phyloP scores from a whole-genome alignment of 1,140 invertebrate species.

The Solenopsis fugax region DNA sequence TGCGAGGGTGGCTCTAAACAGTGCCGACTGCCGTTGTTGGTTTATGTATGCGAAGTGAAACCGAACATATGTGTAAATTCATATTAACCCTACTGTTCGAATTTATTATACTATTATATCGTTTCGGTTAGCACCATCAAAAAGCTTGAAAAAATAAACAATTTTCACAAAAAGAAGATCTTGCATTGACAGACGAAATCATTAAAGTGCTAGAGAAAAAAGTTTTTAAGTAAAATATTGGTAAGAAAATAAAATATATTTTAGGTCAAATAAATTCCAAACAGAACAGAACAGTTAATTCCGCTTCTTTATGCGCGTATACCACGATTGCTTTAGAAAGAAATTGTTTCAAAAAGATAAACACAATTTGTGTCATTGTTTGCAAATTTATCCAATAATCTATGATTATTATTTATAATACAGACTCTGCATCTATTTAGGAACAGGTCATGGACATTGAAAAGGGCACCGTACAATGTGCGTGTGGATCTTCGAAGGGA shows the following conservation, averaged over 20 bases:
- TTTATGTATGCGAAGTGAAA: conserved; percentile 15
- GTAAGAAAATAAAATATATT: no score
- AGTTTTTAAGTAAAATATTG: no score
- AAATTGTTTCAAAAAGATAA: neutral
- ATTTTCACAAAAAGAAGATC: no score
- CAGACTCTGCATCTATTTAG: conserved; percentile 15
- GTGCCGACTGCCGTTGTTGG: conserved; percentile 8
- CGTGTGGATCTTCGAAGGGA: conserved; percentile 4
- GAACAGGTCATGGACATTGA: conserved; percentile 17
- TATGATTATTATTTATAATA: conserved; percentile 37
- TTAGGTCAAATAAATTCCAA: no score
- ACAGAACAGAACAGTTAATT: neutral
- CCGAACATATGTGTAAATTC: conserved; percentile 41
- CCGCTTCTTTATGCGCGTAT: neutral
- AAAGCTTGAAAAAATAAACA: no score
- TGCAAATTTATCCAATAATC: neutral
- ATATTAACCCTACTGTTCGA: neutral
- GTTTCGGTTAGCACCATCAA: no score
- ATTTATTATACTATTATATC: no score
- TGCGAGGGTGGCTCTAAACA: conserved; percentile 40
- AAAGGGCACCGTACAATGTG: conserved; percentile 17
- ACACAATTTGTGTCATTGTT: neutral
- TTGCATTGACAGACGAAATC: no score
- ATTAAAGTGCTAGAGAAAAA: no score
- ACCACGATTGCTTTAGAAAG: neutral